Evolutionary conservation across 1,140 invertebrate species (phyloP).

Genomic region (Rhagoletis pomonella): DNA sequence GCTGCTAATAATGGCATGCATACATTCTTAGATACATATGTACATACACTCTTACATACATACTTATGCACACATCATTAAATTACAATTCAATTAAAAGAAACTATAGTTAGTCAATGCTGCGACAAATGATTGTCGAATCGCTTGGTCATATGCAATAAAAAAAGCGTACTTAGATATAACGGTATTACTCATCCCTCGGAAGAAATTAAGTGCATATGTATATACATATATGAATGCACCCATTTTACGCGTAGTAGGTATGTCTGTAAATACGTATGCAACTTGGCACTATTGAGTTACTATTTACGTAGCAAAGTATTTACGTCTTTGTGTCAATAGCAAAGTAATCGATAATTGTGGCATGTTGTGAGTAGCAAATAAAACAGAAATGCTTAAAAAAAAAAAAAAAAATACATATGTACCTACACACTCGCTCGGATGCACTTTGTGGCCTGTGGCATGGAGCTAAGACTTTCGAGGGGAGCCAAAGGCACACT

Average conservation of each 20-base stretch:
- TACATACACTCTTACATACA: background rate
- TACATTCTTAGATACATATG: no score
- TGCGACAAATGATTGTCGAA: background rate
- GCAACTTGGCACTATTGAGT: conserved; percentile 3
- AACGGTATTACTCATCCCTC: conserved; percentile 3
- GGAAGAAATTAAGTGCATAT: no score
- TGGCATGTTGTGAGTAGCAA: conserved; percentile 12
- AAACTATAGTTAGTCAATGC: background rate
- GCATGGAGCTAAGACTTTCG: background rate
- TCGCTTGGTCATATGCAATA: conserved; percentile 12
- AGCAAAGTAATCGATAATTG: conserved; percentile 43
- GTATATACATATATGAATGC: background rate
- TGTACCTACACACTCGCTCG: background rate
- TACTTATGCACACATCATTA: conserved; percentile 37
- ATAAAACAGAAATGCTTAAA: background rate
- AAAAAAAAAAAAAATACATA: background rate
- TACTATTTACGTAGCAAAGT: conserved; percentile 37
- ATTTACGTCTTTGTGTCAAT: conserved; percentile 41
- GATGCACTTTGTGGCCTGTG: background rate
- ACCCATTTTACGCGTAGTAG: background rate
- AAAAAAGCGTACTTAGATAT: background rate
- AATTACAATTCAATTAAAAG: conserved; percentile 32
- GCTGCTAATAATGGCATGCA: no score
- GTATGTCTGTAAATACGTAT: no score
- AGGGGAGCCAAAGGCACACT: background rate